Evolutionary conservation across 2,113 vertebrate species (phyloP).

Genomic region (Cariama cristata): DNA sequence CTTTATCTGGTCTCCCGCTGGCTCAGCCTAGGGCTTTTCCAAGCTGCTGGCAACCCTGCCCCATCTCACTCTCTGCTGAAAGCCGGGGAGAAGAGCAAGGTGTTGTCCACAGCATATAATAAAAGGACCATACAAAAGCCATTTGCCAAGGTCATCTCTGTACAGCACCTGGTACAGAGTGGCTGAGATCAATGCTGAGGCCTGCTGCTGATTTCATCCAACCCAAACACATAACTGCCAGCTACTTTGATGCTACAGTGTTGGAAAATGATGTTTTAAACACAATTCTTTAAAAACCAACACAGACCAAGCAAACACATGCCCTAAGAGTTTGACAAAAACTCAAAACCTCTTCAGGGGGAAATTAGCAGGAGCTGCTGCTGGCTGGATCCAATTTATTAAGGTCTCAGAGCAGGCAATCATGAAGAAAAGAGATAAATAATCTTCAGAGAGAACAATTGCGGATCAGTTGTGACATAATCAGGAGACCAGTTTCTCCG

Average conservation of each 20-base stretch:
- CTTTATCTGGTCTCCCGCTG: not conserved
- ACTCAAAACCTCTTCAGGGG: conserved; percentile 22
- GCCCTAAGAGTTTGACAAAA: conserved; percentile 20
- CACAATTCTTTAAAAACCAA: not conserved
- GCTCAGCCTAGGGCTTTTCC: not conserved
- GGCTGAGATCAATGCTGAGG: not conserved
- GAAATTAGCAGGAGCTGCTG: conserved; percentile 19
- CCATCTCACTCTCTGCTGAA: not conserved
- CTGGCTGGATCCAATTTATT: conserved; percentile 48
- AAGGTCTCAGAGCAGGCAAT: conserved; percentile 27
- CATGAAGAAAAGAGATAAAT: conserved; percentile 60
- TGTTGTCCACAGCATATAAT: not conserved
- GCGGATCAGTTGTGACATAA: conserved; percentile 58
- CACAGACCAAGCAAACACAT: not conserved
- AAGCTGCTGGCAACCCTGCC: not conserved
- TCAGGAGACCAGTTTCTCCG: conserved; percentile 31
- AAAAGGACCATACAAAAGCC: not conserved
- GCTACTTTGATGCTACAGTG: not conserved
- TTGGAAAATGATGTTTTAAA: not conserved
- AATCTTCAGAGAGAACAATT: conserved; percentile 53
- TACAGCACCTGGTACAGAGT: not conserved
- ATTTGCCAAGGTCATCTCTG: not conserved
- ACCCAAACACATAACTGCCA: not conserved
- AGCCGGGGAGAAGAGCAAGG: not conserved
- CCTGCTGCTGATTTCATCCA: not conserved